Conservation (phyloP, 2,113 vertebrate species). For the Capreolus pygargus region DNA sequence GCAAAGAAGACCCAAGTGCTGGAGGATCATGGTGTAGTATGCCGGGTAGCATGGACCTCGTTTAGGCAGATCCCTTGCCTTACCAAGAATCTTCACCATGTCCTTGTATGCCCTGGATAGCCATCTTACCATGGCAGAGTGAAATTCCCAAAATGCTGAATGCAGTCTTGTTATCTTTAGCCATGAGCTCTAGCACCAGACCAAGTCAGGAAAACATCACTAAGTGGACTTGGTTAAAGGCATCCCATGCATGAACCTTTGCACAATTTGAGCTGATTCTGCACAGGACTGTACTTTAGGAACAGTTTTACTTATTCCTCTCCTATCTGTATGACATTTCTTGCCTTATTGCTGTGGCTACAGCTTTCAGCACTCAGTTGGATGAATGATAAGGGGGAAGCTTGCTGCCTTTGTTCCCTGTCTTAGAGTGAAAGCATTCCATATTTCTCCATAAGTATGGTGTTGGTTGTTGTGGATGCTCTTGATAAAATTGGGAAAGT, state of each 20-base stretch:
- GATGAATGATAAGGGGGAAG: not conserved
- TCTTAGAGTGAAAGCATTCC: not conserved
- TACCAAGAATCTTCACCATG: no score
- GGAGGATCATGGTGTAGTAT: no score
- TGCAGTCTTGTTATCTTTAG: not conserved
- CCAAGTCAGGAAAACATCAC: not conserved
- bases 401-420: not conserved
- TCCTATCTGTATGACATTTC: not conserved
- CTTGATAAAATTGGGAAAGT: not conserved
- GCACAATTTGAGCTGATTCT: not conserved
- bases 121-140: not conserved
- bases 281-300: rapidly evolving
- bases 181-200: not conserved
- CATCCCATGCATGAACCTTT: not conserved
- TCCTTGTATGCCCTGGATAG: rapidly evolving
- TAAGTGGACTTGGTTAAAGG: not conserved
- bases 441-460: not conserved
- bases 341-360: not conserved
- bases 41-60: no score
- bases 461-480: not conserved
- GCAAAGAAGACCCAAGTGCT: not conserved
- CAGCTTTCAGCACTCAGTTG: not conserved
- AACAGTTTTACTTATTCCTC: not conserved
- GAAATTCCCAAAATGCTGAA: not conserved
- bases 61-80: not conserved